Evolutionary conservation across 30 jellyfish, hydroid and myxozoan genomes (phyloP).

Genomic region (Mastigias papua): DNA sequence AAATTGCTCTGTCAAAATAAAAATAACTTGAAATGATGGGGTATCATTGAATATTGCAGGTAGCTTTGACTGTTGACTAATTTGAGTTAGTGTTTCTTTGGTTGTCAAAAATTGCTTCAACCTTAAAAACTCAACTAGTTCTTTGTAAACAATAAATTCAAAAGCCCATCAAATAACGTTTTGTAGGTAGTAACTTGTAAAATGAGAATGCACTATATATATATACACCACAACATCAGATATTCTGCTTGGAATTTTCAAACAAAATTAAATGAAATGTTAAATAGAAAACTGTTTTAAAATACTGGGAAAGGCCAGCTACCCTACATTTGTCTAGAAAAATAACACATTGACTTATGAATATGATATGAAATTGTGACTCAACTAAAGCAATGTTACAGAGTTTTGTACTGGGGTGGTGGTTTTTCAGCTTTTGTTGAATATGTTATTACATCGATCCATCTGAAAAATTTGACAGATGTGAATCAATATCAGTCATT

Average conservation of each 20-base stretch:
- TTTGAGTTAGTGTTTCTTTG: too few relatives aligned
- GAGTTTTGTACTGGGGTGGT: slow-evolving; percentile 63
- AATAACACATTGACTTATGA: slow-evolving; percentile 22
- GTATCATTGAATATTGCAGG: too few relatives aligned
- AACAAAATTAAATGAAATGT: background rate
- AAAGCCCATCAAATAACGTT: too few relatives aligned
- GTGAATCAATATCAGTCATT: background rate
- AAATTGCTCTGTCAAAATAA: too few relatives aligned
- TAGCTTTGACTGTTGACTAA: too few relatives aligned
- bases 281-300: background rate
- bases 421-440: slow-evolving; percentile 84
- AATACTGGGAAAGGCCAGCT: slow-evolving; percentile 30
- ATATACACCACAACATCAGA: background rate
- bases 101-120: too few relatives aligned
- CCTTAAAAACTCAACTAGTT: too few relatives aligned
- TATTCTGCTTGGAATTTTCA: background rate
- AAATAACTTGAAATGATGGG: too few relatives aligned
- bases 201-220: background rate
- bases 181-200: too few relatives aligned
- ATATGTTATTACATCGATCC: slow-evolving; percentile 76
- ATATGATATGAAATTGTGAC: background rate
- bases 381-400: background rate
- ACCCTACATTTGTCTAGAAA: slow-evolving; percentile 46
- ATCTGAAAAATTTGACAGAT: slow-evolving; percentile 28
- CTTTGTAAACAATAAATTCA: too few relatives aligned